These are phyloP conservation scores for Sthenelais limicola DNA, from an alignment of 2,888 invertebrate genomes.

Conservation along the genomic window DNA sequence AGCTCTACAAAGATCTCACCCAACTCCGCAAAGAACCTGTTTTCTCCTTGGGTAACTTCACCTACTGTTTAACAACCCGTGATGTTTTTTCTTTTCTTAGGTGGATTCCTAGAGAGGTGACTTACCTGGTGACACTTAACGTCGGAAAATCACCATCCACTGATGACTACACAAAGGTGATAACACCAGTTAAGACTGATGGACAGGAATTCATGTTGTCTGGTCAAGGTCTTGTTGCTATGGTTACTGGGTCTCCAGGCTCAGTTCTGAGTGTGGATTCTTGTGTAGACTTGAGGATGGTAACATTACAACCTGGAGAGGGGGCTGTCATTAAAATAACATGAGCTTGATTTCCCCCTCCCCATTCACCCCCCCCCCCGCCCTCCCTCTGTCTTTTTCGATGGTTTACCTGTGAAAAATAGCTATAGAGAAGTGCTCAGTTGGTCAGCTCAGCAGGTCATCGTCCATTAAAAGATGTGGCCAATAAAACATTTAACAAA, in stretches of 20 bases:
- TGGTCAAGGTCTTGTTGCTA: no score
- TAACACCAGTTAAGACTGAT: no score
- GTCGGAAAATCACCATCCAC: conserved; percentile 9
- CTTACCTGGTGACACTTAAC: conserved; percentile 33
- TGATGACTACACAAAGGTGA: conserved; percentile 12
- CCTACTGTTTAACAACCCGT: conserved; percentile 14
- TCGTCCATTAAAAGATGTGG: no score
- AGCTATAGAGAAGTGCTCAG: no score
- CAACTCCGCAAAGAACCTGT: conserved; percentile 24
- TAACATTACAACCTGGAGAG: conserved; percentile 33
- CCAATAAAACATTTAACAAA: no score
- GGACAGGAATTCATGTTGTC: no score
- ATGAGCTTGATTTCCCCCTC: no score
- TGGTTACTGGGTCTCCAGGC: no score
- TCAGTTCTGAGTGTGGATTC: not conserved
- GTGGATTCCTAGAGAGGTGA: not conserved
- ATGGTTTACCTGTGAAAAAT: no score
- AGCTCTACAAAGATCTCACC: conserved; percentile 32
- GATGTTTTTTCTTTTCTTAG: conserved; percentile 37
- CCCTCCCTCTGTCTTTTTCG: no score
- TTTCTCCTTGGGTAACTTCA: conserved; percentile 28
- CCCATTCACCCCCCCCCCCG: no score
- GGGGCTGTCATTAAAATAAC: conserved; percentile 32
- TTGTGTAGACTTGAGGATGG: conserved; percentile 8
- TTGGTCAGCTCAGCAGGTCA: no score